Percentiles rank a stretch among this genome's conserved stretches.
phyloP scores from a whole-genome alignment of 2,888 invertebrate species.

The Leucozona laternaria region DNA sequence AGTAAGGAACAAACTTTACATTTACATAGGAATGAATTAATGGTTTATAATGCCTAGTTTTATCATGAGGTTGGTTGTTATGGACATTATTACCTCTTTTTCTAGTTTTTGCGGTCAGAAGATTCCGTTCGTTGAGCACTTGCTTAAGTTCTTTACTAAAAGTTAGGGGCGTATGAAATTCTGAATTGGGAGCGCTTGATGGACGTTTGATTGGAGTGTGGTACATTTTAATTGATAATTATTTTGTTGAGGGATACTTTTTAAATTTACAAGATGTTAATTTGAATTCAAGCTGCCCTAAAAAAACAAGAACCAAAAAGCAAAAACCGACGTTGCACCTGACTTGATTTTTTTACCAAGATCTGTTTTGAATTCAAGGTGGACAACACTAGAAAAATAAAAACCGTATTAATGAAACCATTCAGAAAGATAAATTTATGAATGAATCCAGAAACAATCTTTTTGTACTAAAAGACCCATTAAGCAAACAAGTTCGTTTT shows the following conservation, averaged over 20 bases:
- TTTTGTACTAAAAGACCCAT: background rate
- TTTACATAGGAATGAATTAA: background rate
- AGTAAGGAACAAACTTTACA: slow-evolving; percentile 85
- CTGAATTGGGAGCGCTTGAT: slow-evolving; percentile 54
- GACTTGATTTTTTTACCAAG: slow-evolving; percentile 42
- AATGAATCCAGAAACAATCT: slow-evolving; percentile 1
- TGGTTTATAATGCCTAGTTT: too few species aligned
- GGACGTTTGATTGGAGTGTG: slow-evolving; percentile 79
- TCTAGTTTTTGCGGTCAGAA: slow-evolving; percentile 86
- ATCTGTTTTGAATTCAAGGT: slow-evolving; percentile 13
- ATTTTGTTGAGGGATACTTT: background rate
- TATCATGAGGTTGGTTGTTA: background rate
- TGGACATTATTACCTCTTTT: slow-evolving; percentile 84
- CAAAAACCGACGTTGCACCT: slow-evolving; percentile 58
- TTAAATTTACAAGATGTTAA: background rate
- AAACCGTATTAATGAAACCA: background rate
- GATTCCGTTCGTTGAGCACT: slow-evolving; percentile 86
- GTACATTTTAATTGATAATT: slow-evolving; percentile 77
- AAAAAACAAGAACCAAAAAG: background rate
- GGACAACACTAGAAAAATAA: slow-evolving; percentile 12
- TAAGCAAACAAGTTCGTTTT: too few species aligned
- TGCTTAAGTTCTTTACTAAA: slow-evolving; percentile 86
- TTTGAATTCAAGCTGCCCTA: background rate
- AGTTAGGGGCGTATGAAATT: slow-evolving; percentile 83
- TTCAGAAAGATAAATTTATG: background rate